A percentile compares a stretch with the other conserved stretches of the same genome.
Conservation (phyloP, 2,113 vertebrate species). For the Coturnix japonica region DNA sequence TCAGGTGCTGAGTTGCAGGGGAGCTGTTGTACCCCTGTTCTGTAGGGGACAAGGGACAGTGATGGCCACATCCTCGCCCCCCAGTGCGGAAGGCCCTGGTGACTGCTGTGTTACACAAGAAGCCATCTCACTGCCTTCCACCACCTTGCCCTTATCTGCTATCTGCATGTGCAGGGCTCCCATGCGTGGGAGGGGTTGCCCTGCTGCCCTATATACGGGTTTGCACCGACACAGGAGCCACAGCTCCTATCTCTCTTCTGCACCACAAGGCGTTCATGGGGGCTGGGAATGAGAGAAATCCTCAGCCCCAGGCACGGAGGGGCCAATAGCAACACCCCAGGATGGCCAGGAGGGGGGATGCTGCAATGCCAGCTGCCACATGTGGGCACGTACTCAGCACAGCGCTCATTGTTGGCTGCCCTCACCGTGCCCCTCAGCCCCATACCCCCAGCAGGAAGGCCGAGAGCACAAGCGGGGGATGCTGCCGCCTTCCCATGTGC, state of each 20-base stretch:
- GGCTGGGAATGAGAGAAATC: neutral
- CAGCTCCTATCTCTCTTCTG: neutral
- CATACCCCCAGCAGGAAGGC: neutral
- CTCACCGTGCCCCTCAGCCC: neutral
- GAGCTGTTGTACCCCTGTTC: neutral
- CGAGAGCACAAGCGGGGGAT: neutral
- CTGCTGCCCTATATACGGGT: accelerated
- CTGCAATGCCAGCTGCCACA: neutral
- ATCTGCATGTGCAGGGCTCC: accelerated
- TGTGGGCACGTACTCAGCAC: no score
- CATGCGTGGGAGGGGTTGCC: neutral
- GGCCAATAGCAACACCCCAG: accelerated
- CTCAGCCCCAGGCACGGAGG: neutral
- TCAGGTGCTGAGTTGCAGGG: neutral
- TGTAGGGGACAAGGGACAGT: neutral
- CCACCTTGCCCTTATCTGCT: neutral
- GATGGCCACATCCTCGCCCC: accelerated
- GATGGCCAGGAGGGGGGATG: neutral
- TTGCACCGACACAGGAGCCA: accelerated
- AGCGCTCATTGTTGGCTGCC: neutral
- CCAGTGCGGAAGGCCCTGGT: neutral
- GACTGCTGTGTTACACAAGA: accelerated
- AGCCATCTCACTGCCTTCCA: neutral
- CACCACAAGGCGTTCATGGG: neutral
- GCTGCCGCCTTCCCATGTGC: neutral